Evolutionary conservation across 2,113 vertebrate species (phyloP).

Genomic region (Apeltes quadracus): DNA sequence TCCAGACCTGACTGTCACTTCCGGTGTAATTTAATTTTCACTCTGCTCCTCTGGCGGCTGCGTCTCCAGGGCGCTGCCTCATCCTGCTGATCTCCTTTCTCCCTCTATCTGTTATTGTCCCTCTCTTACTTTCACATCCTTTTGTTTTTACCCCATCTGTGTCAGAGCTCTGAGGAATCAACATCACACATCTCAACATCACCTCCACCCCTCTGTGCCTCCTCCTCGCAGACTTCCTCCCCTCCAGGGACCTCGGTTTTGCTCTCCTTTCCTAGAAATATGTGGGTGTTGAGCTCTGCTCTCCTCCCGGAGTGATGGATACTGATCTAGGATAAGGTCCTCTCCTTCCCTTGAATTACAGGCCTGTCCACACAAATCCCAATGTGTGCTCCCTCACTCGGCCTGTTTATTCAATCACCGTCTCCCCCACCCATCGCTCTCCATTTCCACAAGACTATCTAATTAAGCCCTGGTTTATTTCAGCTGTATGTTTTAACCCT

Average conservation of each 20-base stretch:
- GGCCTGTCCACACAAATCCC: slow-evolving; percentile 62
- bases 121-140: slow-evolving; percentile 57
- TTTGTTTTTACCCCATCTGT: slow-evolving; percentile 64
- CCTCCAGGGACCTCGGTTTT: slow-evolving; percentile 22
- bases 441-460: slow-evolving; percentile 17
- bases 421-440: slow-evolving; percentile 36
- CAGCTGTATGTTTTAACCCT: slow-evolving; percentile 30
- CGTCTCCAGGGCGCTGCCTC: slow-evolving; percentile 74
- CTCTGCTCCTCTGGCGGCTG: slow-evolving; percentile 77
- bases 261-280: slow-evolving; percentile 43
- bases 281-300: slow-evolving; percentile 48
- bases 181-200: slow-evolving; percentile 32
- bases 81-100: slow-evolving; percentile 71
- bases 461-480: slow-evolving; percentile 28
- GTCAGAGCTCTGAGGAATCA: slow-evolving; percentile 54
- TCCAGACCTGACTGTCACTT: slow-evolving; percentile 81
- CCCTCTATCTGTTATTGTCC: slow-evolving; percentile 60
- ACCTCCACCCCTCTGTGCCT: slow-evolving; percentile 9
- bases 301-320: slow-evolving; percentile 63
- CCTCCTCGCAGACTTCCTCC: slow-evolving; percentile 18
- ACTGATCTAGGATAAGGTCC: slow-evolving; percentile 63
- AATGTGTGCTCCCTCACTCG: slow-evolving; percentile 35
- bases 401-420: slow-evolving; percentile 43
- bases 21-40: slow-evolving; percentile 85
- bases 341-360: slow-evolving; percentile 68